Base-by-base conservation (phyloP, 92 coral and sea anemone genomes). In the Epizoanthus ramosus region DNA sequence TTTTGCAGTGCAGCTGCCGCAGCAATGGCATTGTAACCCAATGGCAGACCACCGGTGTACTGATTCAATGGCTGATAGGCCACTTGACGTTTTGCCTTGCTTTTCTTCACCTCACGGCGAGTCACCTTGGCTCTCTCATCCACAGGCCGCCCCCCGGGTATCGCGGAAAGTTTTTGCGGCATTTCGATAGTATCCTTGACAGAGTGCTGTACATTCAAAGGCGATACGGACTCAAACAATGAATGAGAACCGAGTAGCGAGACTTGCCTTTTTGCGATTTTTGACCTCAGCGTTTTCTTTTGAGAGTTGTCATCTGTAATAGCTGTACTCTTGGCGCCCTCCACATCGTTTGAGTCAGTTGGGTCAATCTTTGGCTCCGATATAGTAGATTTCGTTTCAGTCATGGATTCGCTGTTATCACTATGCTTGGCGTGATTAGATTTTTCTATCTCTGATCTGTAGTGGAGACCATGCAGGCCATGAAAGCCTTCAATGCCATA, bases 361-460 rank as follows among this genome's bases (percentile, higher is more conserved):
- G 90, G 76, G 31, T 83, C 83, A 2, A 77, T n/a, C 31, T 73
- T 69, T 4, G 84, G 84, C 80, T 79, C 88, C 18, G 92, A 88
- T 43, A 91, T 88, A 0, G 93, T 85, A 21, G 92, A 91, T 79
- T 92, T 90, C 5, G 74, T 76, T n/a, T 82, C 67, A 16, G 59
- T 56, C 9, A 80, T 58, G 59, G 75, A 50, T 13, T 84, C 79
- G 28, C 67, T 47, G 69, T 45, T 39, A 1, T 35, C 16, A 8
- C 47, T 61, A 24, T 25, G 71, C 33, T 64, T 43, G n/a, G 52
- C 41, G 6, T 50, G 43, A 3, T 56, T 81, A 1, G 85, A 58
- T 41, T 89, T 90, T 68, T 81, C 93, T 24, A 93, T 93, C 18
- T 88, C 80, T 15, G 98, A 93, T 79, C 98, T 76, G 64, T 93